Evolutionary conservation across 2,888 invertebrate genomes (phyloP).

Genomic region (Cremastobaeus sp.): DNA sequence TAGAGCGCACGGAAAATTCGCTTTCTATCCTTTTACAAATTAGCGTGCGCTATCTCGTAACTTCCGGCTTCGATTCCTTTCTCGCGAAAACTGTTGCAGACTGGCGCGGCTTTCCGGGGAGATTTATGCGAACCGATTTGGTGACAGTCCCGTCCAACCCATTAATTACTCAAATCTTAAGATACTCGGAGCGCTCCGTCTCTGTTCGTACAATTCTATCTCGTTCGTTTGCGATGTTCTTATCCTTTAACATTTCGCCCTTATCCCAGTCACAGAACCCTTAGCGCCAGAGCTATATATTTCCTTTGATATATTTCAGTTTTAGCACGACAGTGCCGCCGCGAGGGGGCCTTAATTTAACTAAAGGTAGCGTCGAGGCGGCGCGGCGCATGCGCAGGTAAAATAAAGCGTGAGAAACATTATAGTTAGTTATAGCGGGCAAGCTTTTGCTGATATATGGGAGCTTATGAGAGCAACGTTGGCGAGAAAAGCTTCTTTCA

Average conservation of each 20-base stretch:
- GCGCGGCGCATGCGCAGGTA: constrained; percentile 49
- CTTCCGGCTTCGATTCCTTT: constrained; percentile 50
- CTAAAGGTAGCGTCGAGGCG: constrained; percentile 59
- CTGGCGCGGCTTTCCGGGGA: constrained; percentile 27
- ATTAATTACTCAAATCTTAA: constrained; percentile 65
- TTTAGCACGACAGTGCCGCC: constrained; percentile 63
- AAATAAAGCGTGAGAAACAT: constrained; percentile 65
- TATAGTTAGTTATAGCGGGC: constrained; percentile 67
- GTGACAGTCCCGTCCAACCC: constrained; percentile 62
- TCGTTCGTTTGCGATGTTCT: constrained; percentile 44
- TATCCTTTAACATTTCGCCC: constrained; percentile 57
- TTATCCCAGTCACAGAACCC: constrained; percentile 55
- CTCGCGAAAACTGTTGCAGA: constrained; percentile 32
- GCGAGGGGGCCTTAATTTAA: constrained; percentile 67
- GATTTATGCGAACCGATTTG: constrained; percentile 64
- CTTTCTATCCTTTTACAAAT: constrained; percentile 50
- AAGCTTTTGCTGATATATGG: constrained; percentile 68
- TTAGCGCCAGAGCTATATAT: constrained; percentile 65
- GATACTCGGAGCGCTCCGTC: constrained; percentile 25
- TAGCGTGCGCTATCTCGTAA: constrained; percentile 50
- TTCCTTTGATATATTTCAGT: constrained; percentile 67
- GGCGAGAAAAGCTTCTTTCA: constrained; percentile 63
- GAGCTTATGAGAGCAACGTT: constrained; percentile 62
- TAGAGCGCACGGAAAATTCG: constrained; percentile 23
- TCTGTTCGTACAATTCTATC: not conserved